A percentile compares a stretch with the other conserved stretches of the same genome.
These are phyloP conservation scores for Scolopax rusticola DNA, from an alignment of 2,797 vertebrate genomes.

Conservation along the genomic window DNA sequence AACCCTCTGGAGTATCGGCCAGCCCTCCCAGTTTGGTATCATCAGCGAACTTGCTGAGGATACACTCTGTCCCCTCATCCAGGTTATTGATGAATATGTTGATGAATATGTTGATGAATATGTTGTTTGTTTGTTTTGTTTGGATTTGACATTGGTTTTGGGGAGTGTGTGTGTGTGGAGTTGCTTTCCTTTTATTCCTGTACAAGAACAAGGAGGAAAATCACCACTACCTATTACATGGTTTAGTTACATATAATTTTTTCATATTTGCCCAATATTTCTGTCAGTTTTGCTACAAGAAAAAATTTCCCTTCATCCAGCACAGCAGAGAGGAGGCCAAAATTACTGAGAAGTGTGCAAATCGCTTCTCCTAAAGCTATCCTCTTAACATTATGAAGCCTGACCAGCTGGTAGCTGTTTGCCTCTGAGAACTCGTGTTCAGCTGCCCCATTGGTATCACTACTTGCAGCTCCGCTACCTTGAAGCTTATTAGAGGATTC, in stretches of 20 bases:
- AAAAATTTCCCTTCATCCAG: neutral
- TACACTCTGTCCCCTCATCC: too few relatives aligned
- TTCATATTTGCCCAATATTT: neutral
- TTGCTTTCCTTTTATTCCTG: neutral
- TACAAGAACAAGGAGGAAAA: neutral
- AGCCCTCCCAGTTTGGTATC: too few relatives aligned
- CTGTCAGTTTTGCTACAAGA: neutral
- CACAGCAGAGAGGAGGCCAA: neutral
- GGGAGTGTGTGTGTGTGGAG: accelerated
- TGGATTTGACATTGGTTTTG: neutral
- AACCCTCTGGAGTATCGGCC: too few relatives aligned
- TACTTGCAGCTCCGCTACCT: neutral
- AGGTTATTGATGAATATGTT: too few relatives aligned
- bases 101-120: too few relatives aligned
- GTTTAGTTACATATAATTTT: neutral
- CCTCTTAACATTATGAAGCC: neutral
- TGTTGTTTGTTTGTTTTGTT: accelerated
- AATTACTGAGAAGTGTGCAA: neutral
- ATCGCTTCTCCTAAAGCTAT: neutral
- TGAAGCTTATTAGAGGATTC: neutral
- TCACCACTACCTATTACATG: neutral
- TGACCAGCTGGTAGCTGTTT: neutral
- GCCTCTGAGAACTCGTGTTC: neutral
- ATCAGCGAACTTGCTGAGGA: too few relatives aligned
- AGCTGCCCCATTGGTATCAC: neutral